phyloP scores from a whole-genome alignment of 2,797 vertebrate genomes.

The Microcaecilia unicolor region DNA sequence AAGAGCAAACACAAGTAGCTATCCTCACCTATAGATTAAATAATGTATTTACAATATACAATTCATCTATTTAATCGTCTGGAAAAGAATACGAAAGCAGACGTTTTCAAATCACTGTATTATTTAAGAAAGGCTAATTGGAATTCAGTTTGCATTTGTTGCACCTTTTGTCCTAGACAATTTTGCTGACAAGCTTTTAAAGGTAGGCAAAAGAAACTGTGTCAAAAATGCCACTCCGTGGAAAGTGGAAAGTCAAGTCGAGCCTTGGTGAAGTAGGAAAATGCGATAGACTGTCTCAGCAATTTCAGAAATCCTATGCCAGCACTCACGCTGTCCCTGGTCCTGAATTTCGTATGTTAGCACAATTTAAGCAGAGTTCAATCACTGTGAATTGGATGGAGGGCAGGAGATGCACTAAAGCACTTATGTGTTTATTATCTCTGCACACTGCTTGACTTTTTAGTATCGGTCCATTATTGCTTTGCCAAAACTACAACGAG shows the following conservation, averaged over 20 bases:
- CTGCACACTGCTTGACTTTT: constrained; percentile 26
- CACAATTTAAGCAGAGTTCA: constrained; percentile 36
- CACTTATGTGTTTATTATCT: constrained; percentile 26
- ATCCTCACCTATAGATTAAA: no score
- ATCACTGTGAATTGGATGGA: constrained; percentile 15
- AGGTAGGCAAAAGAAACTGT: no score
- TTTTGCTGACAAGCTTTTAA: no score
- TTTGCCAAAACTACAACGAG: constrained; percentile 31
- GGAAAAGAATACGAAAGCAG: constrained; percentile 22
- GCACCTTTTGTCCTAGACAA: no score
- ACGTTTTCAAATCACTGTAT: constrained; percentile 10
- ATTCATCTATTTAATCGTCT: constrained; percentile 9
- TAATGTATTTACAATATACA: constrained; percentile 1
- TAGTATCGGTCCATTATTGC: constrained; percentile 19
- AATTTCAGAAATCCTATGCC: constrained; percentile 12
- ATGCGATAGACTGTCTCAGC: constrained; percentile 4
- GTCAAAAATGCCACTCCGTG: no score
- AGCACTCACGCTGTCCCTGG: constrained; percentile 13
- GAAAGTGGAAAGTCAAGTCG: constrained; percentile 6
- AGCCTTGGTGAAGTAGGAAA: constrained; percentile 13
- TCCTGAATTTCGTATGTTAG: constrained; percentile 29
- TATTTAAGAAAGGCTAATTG: constrained; percentile 22
- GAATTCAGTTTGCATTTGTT: constrained; percentile 22
- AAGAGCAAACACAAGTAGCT: no score
- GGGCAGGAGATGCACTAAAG: constrained; percentile 11